A percentile compares a stretch with the other conserved stretches of the same genome.
Conservation (phyloP, 1,140 invertebrate species). For the Hylaeus anthracinus region DNA sequence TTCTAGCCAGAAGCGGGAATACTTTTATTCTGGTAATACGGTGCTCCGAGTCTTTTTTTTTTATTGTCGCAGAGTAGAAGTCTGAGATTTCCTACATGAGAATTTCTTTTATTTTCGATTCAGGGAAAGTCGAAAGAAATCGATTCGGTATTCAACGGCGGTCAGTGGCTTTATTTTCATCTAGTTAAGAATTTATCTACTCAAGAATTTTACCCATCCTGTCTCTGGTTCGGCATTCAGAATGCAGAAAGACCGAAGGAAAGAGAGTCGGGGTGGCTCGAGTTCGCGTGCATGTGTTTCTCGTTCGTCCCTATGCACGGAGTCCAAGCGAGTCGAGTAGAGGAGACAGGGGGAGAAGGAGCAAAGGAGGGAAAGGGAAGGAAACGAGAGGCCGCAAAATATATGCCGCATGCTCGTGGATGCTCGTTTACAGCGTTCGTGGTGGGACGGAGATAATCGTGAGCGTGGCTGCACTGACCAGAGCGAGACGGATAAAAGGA, state of each 20-base stretch:
- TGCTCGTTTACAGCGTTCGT: slow-evolving; percentile 64
- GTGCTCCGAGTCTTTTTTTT: too few species aligned
- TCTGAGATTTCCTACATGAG: too few species aligned
- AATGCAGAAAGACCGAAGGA: slow-evolving; percentile 44
- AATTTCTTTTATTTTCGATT: too few species aligned
- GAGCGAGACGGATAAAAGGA: slow-evolving; percentile 42
- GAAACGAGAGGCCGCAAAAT: slow-evolving; percentile 57
- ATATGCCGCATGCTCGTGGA: slow-evolving; percentile 64
- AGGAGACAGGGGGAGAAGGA: slow-evolving; percentile 17
- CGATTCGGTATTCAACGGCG: too few species aligned
- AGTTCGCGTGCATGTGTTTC: slow-evolving; percentile 56
- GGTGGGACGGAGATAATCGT: slow-evolving; percentile 44
- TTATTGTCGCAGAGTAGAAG: too few species aligned
- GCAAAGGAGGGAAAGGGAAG: slow-evolving; percentile 26
- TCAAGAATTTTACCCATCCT: too few species aligned
- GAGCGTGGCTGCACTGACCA: slow-evolving; percentile 19
- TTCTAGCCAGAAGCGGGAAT: too few species aligned
- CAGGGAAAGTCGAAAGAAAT: too few species aligned
- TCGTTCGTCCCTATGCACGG: slow-evolving; percentile 50
- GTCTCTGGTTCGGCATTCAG: slow-evolving; percentile 39
- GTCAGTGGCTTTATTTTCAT: too few species aligned
- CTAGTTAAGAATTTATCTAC: too few species aligned
- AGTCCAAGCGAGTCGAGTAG: slow-evolving; percentile 16
- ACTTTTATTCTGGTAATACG: too few species aligned
- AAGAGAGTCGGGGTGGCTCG: slow-evolving; percentile 15